Conservation (phyloP, 2,888 invertebrate species). For the Clitarchus hookeri region DNA sequence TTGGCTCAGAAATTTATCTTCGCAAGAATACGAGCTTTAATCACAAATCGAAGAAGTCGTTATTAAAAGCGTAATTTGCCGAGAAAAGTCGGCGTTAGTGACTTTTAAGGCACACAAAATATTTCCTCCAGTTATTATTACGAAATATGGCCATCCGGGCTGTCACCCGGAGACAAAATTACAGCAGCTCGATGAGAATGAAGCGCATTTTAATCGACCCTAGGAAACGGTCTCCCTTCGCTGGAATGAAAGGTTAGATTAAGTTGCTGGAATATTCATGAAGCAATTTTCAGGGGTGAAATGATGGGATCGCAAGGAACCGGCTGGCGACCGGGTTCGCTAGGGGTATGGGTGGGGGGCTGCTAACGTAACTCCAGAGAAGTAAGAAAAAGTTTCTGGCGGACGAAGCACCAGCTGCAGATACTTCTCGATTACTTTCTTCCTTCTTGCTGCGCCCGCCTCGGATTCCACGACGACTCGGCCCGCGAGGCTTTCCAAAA, state of each 20-base stretch:
- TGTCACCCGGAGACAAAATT: neutral
- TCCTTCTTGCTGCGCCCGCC: neutral
- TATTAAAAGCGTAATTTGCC: no score
- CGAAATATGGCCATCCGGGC: no score
- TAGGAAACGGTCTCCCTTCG: neutral
- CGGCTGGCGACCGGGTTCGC: neutral
- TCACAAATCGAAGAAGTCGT: no score
- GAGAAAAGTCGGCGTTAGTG: no score
- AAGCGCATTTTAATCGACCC: neutral
- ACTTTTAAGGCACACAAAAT: no score
- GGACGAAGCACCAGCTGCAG: neutral
- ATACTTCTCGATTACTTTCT: neutral
- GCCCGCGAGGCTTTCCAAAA: no score
- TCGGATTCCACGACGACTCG: no score
- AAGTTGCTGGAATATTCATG: conserved; percentile 2
- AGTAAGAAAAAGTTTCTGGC: neutral
- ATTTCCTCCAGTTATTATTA: no score
- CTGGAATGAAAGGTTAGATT: neutral
- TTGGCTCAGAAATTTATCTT: no score
- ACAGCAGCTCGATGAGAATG: neutral
- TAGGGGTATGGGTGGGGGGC: neutral
- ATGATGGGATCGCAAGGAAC: neutral
- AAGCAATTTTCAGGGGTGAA: neutral
- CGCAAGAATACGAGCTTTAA: no score
- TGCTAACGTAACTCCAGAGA: neutral